Conservation (phyloP, 2,797 vertebrate genomes). For the Enteromius mattozi region DNA sequence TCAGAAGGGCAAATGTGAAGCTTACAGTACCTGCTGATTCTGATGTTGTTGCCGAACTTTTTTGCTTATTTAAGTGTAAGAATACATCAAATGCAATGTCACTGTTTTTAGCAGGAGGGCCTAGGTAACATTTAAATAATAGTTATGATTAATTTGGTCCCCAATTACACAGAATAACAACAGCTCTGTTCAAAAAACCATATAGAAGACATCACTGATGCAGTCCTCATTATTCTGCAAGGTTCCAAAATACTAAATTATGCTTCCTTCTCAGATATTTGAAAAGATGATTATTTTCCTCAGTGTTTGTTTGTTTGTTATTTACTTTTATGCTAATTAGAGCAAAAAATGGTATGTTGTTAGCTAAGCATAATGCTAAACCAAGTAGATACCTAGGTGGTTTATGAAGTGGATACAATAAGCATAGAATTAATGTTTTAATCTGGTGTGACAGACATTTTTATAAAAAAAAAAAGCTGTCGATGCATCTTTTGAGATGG, state of each 20-base stretch:
- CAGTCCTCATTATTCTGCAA: background rate
- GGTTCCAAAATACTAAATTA: background rate
- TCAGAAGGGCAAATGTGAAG: background rate
- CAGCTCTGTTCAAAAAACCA: background rate
- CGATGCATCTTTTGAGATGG: background rate
- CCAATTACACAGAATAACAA: background rate
- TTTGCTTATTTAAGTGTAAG: background rate
- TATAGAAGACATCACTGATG: background rate
- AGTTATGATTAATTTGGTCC: slow-evolving; percentile 1
- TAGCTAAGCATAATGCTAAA: background rate
- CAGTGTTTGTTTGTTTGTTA: background rate
- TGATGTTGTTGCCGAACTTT: background rate
- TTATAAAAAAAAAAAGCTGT: background rate
- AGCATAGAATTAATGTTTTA: background rate
- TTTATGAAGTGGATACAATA: background rate
- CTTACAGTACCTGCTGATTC: slow-evolving; percentile 7
- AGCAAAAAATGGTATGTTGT: background rate
- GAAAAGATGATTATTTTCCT: background rate
- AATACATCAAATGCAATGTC: background rate
- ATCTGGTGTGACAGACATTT: background rate
- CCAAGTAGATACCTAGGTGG: background rate
- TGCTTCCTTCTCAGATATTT: background rate
- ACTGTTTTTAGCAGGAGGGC: background rate
- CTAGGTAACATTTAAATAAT: background rate
- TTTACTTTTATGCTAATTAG: background rate